These are phyloP conservation scores for Clivina fossor DNA, from an alignment of 2,888 invertebrate species.

Conservation along the genomic window DNA sequence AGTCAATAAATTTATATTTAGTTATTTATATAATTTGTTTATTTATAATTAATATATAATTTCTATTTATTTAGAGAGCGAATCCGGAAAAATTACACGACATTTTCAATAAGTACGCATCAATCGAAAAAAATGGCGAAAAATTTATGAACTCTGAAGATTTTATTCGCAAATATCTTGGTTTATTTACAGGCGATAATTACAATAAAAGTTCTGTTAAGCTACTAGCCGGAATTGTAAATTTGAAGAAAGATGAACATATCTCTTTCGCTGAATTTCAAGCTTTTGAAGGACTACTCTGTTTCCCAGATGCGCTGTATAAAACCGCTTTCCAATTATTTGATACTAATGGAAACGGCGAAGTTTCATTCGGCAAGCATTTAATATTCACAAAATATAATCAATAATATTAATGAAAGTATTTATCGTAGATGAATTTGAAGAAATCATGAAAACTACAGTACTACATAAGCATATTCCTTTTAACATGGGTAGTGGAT, in stretches of 20 bases:
- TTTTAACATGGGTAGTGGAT: slow-evolving; percentile 93
- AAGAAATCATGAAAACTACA: slow-evolving; percentile 92
- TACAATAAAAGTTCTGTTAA: slow-evolving; percentile 77
- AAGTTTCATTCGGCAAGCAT: slow-evolving; percentile 82
- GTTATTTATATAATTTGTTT: slow-evolving; percentile 1
- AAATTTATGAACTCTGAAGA: slow-evolving; percentile 91
- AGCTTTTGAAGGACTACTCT: slow-evolving; percentile 94
- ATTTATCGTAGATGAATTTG: slow-evolving; percentile 79
- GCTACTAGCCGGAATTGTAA: slow-evolving; percentile 88
- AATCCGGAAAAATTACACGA: slow-evolving; percentile 82
- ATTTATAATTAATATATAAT: not conserved
- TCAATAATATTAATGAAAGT: not conserved
- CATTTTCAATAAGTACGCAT: slow-evolving; percentile 92
- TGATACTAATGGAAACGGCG: slow-evolving; percentile 96
- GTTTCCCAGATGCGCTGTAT: slow-evolving; percentile 96
- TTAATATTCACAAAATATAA: not conserved
- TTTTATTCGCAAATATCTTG: slow-evolving; percentile 90
- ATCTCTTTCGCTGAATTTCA: slow-evolving; percentile 97
- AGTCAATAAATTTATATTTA: not conserved
- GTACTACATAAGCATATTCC: slow-evolving; percentile 88
- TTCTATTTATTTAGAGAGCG: slow-evolving; percentile 58
- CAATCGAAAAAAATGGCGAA: slow-evolving; percentile 83
- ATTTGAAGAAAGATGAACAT: slow-evolving; percentile 91
- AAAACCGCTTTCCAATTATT: slow-evolving; percentile 98
- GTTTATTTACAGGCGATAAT: slow-evolving; percentile 76